Evolutionary conservation across 2,888 invertebrate species (phyloP), one percentile per base, ranked within the genome.

Genomic region (Lydus trimaculatus): DNA sequence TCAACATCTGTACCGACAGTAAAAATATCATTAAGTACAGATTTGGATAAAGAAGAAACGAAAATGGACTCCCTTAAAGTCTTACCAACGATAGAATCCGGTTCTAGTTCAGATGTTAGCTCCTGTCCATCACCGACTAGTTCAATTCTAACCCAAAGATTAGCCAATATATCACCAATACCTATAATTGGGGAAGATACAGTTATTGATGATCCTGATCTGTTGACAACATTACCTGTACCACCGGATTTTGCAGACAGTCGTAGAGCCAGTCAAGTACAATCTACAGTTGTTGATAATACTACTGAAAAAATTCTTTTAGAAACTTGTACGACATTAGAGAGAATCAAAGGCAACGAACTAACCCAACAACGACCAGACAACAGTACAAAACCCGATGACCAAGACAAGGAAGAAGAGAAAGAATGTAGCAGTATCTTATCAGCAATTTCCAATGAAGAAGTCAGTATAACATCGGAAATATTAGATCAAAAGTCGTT

Each of bases 241-340:
- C 95, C 95, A 8, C 89, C 91, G 33, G 93, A 93, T 77, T 95
- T 95, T 84, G 95, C 95, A 2, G 95, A 95, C 79, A 92, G 93
- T 73, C 88, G 94, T 52, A 89, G 94, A 15, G 90, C 91, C 11
- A 89, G 89, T 17, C 91, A 84, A 71, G 81, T 83, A 59, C 83
- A 84, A 70, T 78, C 67, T 2, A 60, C 56, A 25, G 13, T 63
- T 79, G 84, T 74, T 82, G 74, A 75, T 62, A 63, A 67, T 60
- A 71, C 78, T n/a, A 74, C 81, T 0, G 82, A 82, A 52, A 80
- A 78, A 69, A 79, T 83, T 48, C 78, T 83, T 3, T 70, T 74
- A 15, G 81, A 82, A 72, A 83, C 84, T 17, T 83, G 81, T 69
- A 77, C 82, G 33, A 82, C 82, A 11, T 73, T 84, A 72, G 73